Percentiles rank a stretch among this genome's conserved stretches.
These are phyloP conservation scores for Himalopsyche anomala DNA, from an alignment of 2,888 invertebrate genomes.

Conservation along the genomic window DNA sequence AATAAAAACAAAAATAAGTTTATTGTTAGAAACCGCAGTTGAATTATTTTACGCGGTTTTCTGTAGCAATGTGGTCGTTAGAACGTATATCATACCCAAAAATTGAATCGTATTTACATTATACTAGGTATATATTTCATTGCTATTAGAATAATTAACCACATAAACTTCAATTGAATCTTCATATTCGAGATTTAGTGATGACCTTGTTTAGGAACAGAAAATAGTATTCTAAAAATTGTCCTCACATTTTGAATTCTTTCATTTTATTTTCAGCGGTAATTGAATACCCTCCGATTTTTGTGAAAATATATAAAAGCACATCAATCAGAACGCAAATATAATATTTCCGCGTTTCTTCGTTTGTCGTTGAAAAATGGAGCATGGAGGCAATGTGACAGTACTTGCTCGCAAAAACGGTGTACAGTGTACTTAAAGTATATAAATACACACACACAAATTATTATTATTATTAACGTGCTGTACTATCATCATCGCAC, in stretches of 20 bases:
- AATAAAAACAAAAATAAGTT: too few relatives aligned
- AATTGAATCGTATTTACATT: too few relatives aligned
- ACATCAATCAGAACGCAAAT: slow-evolving; percentile 17
- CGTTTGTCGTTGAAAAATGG: background rate
- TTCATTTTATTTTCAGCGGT: background rate
- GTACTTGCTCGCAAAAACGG: slow-evolving; percentile 19
- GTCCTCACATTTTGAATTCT: too few relatives aligned
- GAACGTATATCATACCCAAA: too few relatives aligned
- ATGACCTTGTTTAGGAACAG: too few relatives aligned
- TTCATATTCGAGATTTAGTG: too few relatives aligned
- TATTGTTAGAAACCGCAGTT: too few relatives aligned
- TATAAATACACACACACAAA: background rate
- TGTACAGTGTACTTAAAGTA: background rate
- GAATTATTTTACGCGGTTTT: too few relatives aligned
- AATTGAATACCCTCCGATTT: background rate
- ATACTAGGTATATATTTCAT: too few relatives aligned
- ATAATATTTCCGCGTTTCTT: background rate
- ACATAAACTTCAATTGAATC: too few relatives aligned
- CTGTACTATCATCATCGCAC: slow-evolving; percentile 17
- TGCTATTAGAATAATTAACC: too few relatives aligned
- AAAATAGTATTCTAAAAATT: background rate
- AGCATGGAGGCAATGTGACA: slow-evolving; percentile 19
- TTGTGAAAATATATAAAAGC: slow-evolving; percentile 17
- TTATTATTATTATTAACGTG: background rate
- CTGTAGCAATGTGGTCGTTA: too few relatives aligned